Evolutionary conservation across 2,888 invertebrate species (phyloP).

Genomic region (Odontomyia ornata): DNA sequence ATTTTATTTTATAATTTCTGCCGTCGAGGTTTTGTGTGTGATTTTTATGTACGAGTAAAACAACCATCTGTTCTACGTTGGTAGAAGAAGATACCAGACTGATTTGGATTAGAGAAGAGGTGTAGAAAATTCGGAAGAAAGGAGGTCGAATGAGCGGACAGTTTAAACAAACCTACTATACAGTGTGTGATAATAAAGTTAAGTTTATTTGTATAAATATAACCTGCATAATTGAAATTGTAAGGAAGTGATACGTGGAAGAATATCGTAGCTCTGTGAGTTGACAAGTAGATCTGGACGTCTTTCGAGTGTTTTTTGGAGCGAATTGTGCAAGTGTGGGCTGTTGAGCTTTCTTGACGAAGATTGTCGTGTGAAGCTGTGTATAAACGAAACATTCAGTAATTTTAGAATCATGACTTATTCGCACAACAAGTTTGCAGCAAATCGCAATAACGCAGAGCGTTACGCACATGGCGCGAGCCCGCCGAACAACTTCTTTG

Average conservation of each 20-base stretch:
- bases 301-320: not conserved
- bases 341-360: not conserved
- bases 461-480: constrained; percentile 50
- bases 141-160: not conserved
- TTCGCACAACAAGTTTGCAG: constrained; percentile 48
- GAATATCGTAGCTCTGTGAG: not conserved
- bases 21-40: constrained; percentile 25
- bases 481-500: constrained; percentile 41
- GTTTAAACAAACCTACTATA: constrained; percentile 28
- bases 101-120: constrained; percentile 5
- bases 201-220: constrained; percentile 31
- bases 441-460: constrained; percentile 48
- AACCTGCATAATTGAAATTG: not conserved
- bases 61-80: constrained; percentile 1
- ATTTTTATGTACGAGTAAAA: not conserved
- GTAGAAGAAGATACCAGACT: constrained; percentile 23
- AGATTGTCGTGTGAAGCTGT: not conserved
- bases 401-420: constrained; percentile 43
- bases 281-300: too few species aligned
- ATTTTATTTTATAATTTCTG: constrained; percentile 16
- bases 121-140: not conserved
- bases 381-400: too few species aligned
- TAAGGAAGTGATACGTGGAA: not conserved
- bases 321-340: not conserved
- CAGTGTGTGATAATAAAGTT: constrained; percentile 47